Base-by-base conservation (phyloP, 1,140 invertebrate species). In the Plectus sambesii region DNA sequence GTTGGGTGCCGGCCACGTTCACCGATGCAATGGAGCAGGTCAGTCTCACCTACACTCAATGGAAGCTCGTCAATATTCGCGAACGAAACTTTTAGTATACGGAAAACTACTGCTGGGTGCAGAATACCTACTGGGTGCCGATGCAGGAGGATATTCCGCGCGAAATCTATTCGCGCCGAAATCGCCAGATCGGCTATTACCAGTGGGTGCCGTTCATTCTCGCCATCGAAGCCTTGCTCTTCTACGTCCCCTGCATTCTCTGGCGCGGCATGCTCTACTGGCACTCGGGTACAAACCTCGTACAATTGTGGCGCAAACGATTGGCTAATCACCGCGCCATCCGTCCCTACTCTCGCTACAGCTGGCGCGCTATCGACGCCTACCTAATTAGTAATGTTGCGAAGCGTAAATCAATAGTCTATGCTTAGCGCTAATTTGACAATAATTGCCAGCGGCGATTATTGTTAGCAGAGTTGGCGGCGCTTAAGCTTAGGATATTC, bases 191-290 rank as follows among this genome's bases (percentile, higher is more conserved):
- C 25, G 64, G 61, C 5, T 74, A 75, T 50, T 75, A 74, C 52
- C 73, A 74, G 59, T 74, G 72, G 72, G 72, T 74, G 20, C 58
- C 59, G 3, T 66, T 74, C 49, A 63, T 74, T 44, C 47, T 75
- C 5, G 68, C 69, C 15, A 58, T 74, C 19, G 70, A 73, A 60
- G 73, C 78, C 3, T 81, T 76, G 36, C 49, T 73, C 37, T 77
- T 76, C 63, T 76, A 76, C 50, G 56, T 71, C 33, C 74, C 76
- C 5, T 69, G 72, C 19, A 73, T 70, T 27, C 49, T 77, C 23
- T 77, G 76, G 76, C 56, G 64, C 35, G 64, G 64, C 19, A 35
- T 67, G 37, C 59, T 67, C 12, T 67, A 67, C 37, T 67, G 64
- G 64, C 64, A 67, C 44, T 69, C 66, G 43, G 63, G 62, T 64